Evolutionary conservation across 2,797 vertebrate genomes (phyloP), one percentile per base, ranked within the genome.

Genomic region (Enteromius argenteus): DNA sequence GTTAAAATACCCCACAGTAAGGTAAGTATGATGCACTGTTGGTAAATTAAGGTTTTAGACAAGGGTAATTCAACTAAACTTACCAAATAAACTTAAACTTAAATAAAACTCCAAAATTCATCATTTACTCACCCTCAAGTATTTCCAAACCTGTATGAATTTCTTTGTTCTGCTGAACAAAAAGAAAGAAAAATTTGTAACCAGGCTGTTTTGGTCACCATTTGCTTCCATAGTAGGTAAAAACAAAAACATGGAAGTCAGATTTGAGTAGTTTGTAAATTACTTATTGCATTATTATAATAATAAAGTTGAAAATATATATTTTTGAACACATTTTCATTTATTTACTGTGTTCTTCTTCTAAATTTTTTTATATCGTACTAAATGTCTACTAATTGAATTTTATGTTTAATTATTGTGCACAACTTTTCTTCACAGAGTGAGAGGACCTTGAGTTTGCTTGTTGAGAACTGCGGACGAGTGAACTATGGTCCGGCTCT

Each of bases 401-500:
- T 51, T 35, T 67, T 51, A 79, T n/a, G 6, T 35, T 69, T 3
- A 67, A 53, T 44, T 11, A 5, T 19, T 75, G 10, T 46, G 66
- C 27, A 2, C 73, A 73, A 82, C 64, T 21, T 85, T 39, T 89
- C 30, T 58, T 21, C 5, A 27, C 91, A 98, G 98, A 96, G 94
- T 19, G 93, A 95, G 79, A 94, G 92, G 69, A 92, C 90, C 9
- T 90, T 99, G 89, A 94, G 95, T 74, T 92, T 99, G 44, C 90
- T 99, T 87, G 97, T 98, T 35, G 97, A 99, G 90, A 98, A 99
- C 92, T 93, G 96, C 0, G 97, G 98, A 80, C 94, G 97, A 39
- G 98, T 98, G 90, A 98, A 97, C 91, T 99, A 97, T 0, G 98
- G 98, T 13, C 93, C 91, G 87, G 91, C 91, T 4, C 87, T 99